Evolutionary conservation across 2,797 vertebrate genomes (phyloP), one percentile per base, ranked within the genome.

Genomic region (Crax fasciolata): DNA sequence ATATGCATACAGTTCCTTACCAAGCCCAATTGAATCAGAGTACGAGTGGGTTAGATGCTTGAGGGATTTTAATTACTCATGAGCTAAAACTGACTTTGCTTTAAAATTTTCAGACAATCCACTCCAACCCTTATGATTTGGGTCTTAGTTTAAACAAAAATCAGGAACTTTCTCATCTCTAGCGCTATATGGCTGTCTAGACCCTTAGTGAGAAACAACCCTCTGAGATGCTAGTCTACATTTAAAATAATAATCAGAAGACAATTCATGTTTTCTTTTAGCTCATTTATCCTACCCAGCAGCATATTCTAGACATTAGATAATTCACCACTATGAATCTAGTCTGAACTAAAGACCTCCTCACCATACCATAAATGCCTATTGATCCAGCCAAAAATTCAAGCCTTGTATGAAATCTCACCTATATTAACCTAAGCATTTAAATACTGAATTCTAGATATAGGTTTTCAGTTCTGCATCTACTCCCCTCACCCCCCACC

Each of bases 191-290:
- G 35, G 35, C 35, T 35, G 76, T 73, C 71, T 70, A 74, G 48
- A 85, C 49, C 70, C 83, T 15, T 94, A 72, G 91, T 43, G 66
- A 83, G 70, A 93, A 92, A 66, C 51, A 82, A 78, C 30, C n/a
- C 87, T 39, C 70, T 62, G 30, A 91, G 72, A 91, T 55, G 39
- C 16, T 52, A 86, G 62, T 35, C 66, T 62, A 81, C 51, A 38
- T 83, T 89, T 91, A 75, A 80, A 87, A 75, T 14, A 90, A 72
- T 55, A 95, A 83, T 91, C 85, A 91, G 38, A 81, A 75, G 43
- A 85, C 83, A 73, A 94, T 94, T 89, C 87, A 91, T 35, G 20
- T 44, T 77, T 80, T 85, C 66, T 91, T 3, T 21, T 61, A 81
- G 68, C 46, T 82, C 65, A 73, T 23, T 89, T 80, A 81, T 66